A percentile compares a stretch with the other conserved stretches of the same genome.
phyloP scores from a whole-genome alignment of 2,888 invertebrate genomes.

The Mesochorus sp. region DNA sequence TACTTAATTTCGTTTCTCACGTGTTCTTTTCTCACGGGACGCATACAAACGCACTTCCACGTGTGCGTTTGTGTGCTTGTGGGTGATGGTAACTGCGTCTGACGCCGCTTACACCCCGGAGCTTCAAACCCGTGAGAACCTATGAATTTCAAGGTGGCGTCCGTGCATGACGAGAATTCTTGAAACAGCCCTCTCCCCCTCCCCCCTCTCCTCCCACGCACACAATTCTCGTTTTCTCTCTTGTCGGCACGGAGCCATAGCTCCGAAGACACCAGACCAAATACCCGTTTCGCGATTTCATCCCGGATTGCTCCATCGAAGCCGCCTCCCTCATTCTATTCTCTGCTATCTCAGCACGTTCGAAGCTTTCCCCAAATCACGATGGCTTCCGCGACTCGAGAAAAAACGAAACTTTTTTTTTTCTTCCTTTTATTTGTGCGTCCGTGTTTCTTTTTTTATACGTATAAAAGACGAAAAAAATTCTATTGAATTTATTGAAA shows the following conservation, averaged over 20 bases:
- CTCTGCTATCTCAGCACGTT: constrained; percentile 36
- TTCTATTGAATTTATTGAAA: constrained; percentile 24
- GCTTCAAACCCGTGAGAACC: constrained; percentile 44
- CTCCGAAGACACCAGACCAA: constrained; percentile 26
- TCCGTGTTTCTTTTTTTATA: background rate
- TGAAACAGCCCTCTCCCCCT: constrained; percentile 16
- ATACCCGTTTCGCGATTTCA: constrained; percentile 41
- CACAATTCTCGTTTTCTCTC: constrained; percentile 9
- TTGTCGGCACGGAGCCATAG: constrained; percentile 6
- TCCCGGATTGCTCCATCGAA: constrained; percentile 39
- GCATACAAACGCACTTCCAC: background rate
- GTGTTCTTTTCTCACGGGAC: no score
- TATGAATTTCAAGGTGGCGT: constrained; percentile 65
- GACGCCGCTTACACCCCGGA: constrained; percentile 12
- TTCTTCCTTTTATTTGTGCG: background rate
- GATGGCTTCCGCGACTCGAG: constrained; percentile 21
- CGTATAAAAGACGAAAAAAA: background rate
- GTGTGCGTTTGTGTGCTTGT: background rate
- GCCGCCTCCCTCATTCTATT: constrained; percentile 41
- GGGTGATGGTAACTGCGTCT: background rate
- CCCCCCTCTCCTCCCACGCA: background rate
- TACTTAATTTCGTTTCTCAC: no score
- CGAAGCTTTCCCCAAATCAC: constrained; percentile 36
- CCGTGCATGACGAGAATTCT: constrained; percentile 64
- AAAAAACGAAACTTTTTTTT: no score